Evolutionary conservation across 1,140 invertebrate species (phyloP).

Genomic region (Rhyzopertha dominica): DNA sequence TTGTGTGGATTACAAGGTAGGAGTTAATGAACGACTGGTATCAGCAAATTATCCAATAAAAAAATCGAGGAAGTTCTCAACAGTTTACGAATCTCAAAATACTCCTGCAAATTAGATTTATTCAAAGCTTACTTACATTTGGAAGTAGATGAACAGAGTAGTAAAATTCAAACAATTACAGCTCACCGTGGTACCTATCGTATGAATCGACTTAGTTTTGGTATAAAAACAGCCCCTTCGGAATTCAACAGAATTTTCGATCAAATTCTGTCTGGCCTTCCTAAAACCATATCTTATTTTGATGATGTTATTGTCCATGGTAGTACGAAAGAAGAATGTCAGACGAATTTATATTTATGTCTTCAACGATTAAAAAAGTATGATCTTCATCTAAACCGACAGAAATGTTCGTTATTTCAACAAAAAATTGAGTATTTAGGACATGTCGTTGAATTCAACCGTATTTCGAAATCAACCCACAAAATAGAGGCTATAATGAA

Average conservation of each 20-base stretch:
- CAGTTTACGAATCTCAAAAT: slow-evolving; percentile 17
- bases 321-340: slow-evolving; percentile 14
- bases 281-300: slow-evolving; percentile 19
- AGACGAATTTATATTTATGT: slow-evolving; percentile 2
- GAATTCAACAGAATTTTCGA: slow-evolving; percentile 51
- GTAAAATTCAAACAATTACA: slow-evolving; percentile 17
- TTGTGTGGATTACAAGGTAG: slow-evolving; percentile 44
- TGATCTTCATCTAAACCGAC: slow-evolving; percentile 14
- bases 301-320: slow-evolving; percentile 23
- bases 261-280: slow-evolving; percentile 19
- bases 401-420: slow-evolving; percentile 13
- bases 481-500: too few species aligned
- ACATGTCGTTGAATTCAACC: slow-evolving; percentile 6
- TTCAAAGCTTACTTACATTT: slow-evolving; percentile 36
- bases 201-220: slow-evolving; percentile 47
- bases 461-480: too few species aligned
- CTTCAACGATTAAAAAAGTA: slow-evolving; percentile 6
- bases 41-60: slow-evolving; percentile 25
- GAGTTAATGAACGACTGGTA: slow-evolving; percentile 22
- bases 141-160: slow-evolving; percentile 22
- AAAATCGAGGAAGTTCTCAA: slow-evolving; percentile 31
- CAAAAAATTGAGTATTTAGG: slow-evolving; percentile 7
- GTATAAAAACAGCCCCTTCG: slow-evolving; percentile 47
- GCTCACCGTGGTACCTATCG: slow-evolving; percentile 29
- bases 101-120: slow-evolving; percentile 31